Percentiles rank a stretch among this genome's conserved stretches.
phyloP scores from a whole-genome alignment of 2,797 vertebrate genomes.

The Muscicapa striata region DNA sequence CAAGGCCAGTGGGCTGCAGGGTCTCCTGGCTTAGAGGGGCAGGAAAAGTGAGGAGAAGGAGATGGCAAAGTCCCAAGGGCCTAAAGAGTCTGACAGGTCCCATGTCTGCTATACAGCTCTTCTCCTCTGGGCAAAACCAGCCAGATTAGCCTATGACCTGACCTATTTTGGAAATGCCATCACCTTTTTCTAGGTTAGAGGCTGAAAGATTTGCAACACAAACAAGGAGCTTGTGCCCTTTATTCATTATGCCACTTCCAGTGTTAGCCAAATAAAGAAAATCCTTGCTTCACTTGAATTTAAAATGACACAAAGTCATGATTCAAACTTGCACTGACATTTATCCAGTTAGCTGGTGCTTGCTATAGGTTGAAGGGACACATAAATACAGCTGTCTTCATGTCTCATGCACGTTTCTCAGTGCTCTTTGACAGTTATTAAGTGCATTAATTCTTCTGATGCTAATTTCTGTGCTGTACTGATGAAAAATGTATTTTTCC shows the following conservation, averaged over 20 bases:
- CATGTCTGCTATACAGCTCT: neutral
- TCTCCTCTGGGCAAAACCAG: neutral
- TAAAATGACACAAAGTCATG: slow-evolving; percentile 55
- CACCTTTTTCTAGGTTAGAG: neutral
- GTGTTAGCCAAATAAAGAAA: slow-evolving; percentile 51
- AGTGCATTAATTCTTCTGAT: slow-evolving; percentile 69
- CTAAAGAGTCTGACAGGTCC: neutral
- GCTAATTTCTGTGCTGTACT: slow-evolving; percentile 69
- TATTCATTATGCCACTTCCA: slow-evolving; percentile 31
- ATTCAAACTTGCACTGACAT: slow-evolving; percentile 62
- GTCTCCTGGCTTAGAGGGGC: neutral
- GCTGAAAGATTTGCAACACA: slow-evolving; percentile 6
- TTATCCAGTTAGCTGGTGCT: slow-evolving; percentile 60
- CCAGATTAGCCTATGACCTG: neutral
- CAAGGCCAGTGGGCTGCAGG: neutral
- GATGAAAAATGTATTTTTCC: slow-evolving; percentile 69
- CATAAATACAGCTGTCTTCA: slow-evolving; percentile 67
- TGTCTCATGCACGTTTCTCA: slow-evolving; percentile 44
- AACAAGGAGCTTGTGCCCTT: slow-evolving; percentile 46
- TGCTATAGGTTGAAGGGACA: slow-evolving; percentile 49
- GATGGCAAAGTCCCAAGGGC: neutral
- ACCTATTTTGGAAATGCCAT: neutral
- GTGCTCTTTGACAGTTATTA: slow-evolving; percentile 65
- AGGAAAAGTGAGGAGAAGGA: neutral
- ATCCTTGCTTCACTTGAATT: slow-evolving; percentile 35